phyloP scores from a whole-genome alignment of 2,888 invertebrate genomes.

The Hipparchia sbordonii region DNA sequence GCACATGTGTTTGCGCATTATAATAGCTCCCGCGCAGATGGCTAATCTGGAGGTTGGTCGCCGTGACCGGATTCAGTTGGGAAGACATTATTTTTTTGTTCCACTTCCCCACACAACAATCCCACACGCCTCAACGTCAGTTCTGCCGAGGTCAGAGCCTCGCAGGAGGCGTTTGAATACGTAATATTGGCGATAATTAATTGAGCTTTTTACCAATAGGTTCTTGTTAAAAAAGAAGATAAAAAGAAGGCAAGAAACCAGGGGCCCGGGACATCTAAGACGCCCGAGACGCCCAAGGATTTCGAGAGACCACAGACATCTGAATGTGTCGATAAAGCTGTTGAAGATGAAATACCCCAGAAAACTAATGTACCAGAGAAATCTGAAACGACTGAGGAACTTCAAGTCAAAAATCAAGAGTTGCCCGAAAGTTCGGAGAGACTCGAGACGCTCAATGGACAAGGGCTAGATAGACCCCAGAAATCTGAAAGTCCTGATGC shows the following conservation, averaged over 20 bases:
- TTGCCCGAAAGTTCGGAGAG: neutral
- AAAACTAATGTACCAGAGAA: neutral
- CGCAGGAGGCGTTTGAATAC: too few species aligned
- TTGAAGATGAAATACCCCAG: neutral
- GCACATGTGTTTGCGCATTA: too few species aligned
- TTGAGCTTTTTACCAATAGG: neutral
- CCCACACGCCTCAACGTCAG: too few species aligned
- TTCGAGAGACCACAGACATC: neutral
- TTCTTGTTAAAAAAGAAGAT: constrained; percentile 1
- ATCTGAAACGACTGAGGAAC: neutral
- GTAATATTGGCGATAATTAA: neutral
- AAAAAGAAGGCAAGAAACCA: neutral
- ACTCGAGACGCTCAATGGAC: neutral
- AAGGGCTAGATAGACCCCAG: neutral
- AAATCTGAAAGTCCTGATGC: neutral
- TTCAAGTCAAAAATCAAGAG: neutral
- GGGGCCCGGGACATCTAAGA: neutral
- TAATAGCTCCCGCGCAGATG: too few species aligned
- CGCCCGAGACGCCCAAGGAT: neutral
- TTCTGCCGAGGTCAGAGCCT: too few species aligned
- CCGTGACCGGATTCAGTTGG: too few species aligned
- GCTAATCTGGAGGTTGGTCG: too few species aligned
- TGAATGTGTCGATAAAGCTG: neutral
- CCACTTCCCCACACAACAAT: too few species aligned
- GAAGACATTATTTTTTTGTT: too few species aligned